These are phyloP conservation scores for Telmatochromis sp. DNA, from an alignment of 2,113 vertebrate genomes.

Conservation along the genomic window DNA sequence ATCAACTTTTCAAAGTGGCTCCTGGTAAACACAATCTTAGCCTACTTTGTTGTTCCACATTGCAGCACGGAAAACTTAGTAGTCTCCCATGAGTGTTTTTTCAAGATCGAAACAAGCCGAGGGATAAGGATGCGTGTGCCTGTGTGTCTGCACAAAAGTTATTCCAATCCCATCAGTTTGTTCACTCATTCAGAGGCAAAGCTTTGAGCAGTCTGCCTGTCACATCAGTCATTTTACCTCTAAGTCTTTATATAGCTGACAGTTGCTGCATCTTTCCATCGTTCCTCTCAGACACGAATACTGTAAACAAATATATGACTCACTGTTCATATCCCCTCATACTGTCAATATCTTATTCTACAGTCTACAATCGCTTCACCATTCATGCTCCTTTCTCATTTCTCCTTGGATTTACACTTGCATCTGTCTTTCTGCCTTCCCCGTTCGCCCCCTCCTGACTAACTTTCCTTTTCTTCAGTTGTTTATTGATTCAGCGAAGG, in stretches of 20 bases:
- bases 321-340: neutral
- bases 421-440: neutral
- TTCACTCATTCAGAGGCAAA: neutral
- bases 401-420: neutral
- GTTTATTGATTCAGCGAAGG: conserved; percentile 27
- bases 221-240: neutral
- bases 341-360: neutral
- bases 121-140: neutral
- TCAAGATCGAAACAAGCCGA: neutral
- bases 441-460: neutral
- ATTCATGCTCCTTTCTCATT: neutral
- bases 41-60: conserved; percentile 9
- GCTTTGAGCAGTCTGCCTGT: neutral
- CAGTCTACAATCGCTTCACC: neutral
- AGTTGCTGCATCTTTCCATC: neutral
- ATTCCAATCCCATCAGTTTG: conserved; percentile 1
- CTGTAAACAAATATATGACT: neutral
- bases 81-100: conserved; percentile 20
- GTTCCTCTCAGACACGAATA: neutral
- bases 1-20: conserved; percentile 13
- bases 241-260: neutral
- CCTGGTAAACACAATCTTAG: conserved; percentile 3
- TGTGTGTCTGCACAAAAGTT: neutral
- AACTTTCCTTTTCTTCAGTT: neutral
- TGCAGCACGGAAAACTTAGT: neutral